A percentile compares a stretch with the other conserved stretches of the same genome.
Evolutionary conservation across 2,888 invertebrate species (phyloP).

Genomic region (Trissoscelio sp.): DNA sequence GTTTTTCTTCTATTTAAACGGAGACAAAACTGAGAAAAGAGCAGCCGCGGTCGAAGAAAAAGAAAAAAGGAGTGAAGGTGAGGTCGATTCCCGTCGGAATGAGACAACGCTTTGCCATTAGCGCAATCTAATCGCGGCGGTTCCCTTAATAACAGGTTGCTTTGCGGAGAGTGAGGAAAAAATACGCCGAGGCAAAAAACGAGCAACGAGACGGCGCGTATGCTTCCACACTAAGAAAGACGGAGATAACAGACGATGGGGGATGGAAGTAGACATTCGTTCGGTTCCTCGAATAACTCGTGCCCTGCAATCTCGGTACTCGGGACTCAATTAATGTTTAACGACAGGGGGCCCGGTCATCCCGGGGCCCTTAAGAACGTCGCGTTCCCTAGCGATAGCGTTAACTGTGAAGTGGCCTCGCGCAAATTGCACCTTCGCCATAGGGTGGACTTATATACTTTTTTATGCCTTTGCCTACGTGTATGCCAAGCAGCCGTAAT

Average conservation of each 20-base stretch:
- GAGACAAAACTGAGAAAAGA: slow-evolving; percentile 59
- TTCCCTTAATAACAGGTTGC: slow-evolving; percentile 81
- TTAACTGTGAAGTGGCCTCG: slow-evolving; percentile 77
- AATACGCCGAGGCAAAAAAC: slow-evolving; percentile 47
- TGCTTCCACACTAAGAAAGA: slow-evolving; percentile 34
- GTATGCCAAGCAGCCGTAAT: slow-evolving; percentile 36
- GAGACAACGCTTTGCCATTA: slow-evolving; percentile 82
- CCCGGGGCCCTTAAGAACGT: slow-evolving; percentile 59
- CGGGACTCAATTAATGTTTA: slow-evolving; percentile 78
- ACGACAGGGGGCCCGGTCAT: slow-evolving; percentile 73
- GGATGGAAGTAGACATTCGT: slow-evolving; percentile 55
- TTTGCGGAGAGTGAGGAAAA: slow-evolving; percentile 71
- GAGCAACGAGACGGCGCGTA: slow-evolving; percentile 36
- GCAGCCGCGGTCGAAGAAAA: slow-evolving; percentile 14
- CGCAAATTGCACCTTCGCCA: slow-evolving; percentile 75
- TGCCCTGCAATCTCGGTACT: slow-evolving; percentile 75
- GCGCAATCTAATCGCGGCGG: slow-evolving; percentile 81
- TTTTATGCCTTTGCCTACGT: slow-evolving; percentile 39
- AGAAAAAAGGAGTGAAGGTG: slow-evolving; percentile 45
- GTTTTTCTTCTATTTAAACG: slow-evolving; percentile 23
- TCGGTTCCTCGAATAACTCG: slow-evolving; percentile 66
- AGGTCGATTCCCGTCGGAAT: slow-evolving; percentile 63
- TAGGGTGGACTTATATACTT: slow-evolving; percentile 15
- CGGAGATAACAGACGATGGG: slow-evolving; percentile 42
- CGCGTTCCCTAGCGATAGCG: slow-evolving; percentile 73